These are phyloP conservation scores for Epistrophella euchroma DNA, from an alignment of 2,888 invertebrate genomes.

Conservation along the genomic window DNA sequence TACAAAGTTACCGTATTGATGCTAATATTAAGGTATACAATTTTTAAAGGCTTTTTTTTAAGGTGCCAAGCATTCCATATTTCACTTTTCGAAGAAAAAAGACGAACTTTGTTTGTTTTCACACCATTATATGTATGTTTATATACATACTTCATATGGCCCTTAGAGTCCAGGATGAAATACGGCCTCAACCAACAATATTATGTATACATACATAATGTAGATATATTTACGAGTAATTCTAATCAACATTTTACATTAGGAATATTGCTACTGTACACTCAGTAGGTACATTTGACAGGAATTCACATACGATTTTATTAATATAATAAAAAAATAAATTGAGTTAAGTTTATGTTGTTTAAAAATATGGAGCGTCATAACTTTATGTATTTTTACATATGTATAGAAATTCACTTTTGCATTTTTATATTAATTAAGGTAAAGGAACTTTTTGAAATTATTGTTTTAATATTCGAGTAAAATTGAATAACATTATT, in stretches of 20 bases:
- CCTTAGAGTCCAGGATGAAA: too few relatives aligned
- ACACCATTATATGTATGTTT: background rate
- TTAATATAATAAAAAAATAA: conserved; percentile 73
- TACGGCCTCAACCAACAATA: too few relatives aligned
- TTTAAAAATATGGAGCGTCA: conserved; percentile 39
- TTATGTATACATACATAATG: background rate
- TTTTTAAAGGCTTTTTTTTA: background rate
- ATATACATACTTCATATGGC: too few relatives aligned
- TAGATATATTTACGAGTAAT: conserved; percentile 31
- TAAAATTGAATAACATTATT: conserved; percentile 17
- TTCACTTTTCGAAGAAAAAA: background rate
- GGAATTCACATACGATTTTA: conserved; percentile 58
- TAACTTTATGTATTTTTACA: conserved; percentile 31
- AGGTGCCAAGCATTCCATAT: background rate
- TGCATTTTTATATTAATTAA: conserved; percentile 48
- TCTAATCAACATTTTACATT: conserved; percentile 69
- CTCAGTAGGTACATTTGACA: conserved; percentile 36
- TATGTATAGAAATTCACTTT: conserved; percentile 62
- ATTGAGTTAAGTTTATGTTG: conserved; percentile 37
- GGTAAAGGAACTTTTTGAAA: conserved; percentile 63
- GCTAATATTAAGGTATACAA: background rate
- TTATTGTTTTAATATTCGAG: conserved; percentile 11
- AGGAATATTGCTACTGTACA: conserved; percentile 63
- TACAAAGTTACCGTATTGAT: background rate
- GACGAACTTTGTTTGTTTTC: background rate